Evolutionary conservation across 2,113 vertebrate genomes (phyloP), one percentile per base, ranked within the genome.

Genomic region (Callochromis pleurospilus): DNA sequence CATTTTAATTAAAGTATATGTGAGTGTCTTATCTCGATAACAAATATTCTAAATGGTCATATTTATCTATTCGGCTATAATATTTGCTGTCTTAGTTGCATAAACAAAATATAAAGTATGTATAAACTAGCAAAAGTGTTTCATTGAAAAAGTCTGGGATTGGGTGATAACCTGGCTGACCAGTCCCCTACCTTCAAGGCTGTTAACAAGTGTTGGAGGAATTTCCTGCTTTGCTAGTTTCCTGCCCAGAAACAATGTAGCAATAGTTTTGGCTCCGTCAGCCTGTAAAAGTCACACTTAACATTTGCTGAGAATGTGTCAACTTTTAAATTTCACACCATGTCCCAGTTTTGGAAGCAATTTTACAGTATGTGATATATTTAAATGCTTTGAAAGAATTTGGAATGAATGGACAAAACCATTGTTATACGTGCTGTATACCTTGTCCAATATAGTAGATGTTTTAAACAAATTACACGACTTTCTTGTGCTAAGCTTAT

Each of bases 271-370:
- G 80, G 82, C 82, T 89, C 19, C 24, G 54, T 54, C 45, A 26
- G 38, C 60, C 24, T 83, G 54, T 70, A 82, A 82, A 87, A 91
- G 42, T 90, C 79, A 89, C 91, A 90, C 90, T 82, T 79, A 54
- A 77, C 89, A 88, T 80, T 88, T 82, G 82, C 80, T 80, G 45
- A 90, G 80, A 79, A 85, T 56, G 81, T 91, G 86, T 82, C 83
- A 88, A 70, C 80, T 89, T 88, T 86, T 83, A 84, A 73, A 75
- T 91, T 92, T 90, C 91, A 90, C 90, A 84, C 90, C 68, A 62
- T 65, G 58, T 38, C 29, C 47, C 33, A 73, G 56, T 53, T 82
- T 53, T 86, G 84, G 86, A 86, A 55, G 73, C 53, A 54, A 55
- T 21, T 79, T 79, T 68, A 49, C 84, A 55, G 54, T 55, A 79